Evolutionary conservation across 2,797 vertebrate species (phyloP), one percentile per base, ranked within the genome.

Genomic region (Sebastolobus altivelis): DNA sequence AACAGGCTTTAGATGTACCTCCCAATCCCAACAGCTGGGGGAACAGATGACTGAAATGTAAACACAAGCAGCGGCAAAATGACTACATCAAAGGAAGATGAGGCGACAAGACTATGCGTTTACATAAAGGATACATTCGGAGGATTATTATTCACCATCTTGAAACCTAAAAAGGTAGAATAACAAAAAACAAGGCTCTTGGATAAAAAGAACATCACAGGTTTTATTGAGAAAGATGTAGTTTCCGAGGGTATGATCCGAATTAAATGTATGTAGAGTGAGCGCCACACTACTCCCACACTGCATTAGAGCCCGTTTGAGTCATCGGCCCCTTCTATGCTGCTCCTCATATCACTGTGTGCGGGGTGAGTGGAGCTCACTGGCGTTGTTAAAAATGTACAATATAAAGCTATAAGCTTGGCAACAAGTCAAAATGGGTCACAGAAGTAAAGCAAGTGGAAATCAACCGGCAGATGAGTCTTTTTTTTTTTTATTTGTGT

Each of bases 141-240:
- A 69, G 33, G 52, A 59, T 65, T 49, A 37, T 56, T 20, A n/a
- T 25, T 54, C 33, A 55, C 25, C 9, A 58, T 58, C 35, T 35
- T 16, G 14, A 40, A 62, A 79, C 81, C 54, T 31, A 10, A 38
- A 40, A 79, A 65, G 75, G 60, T 27, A 75, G 82, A 82, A 59
- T 66, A 72, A 84, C 22, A 81, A 78, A 80, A 82, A 73, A 72
- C 55, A 74, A 68, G 40, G 12, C 67, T 59, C 43, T 65, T 85
- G 8, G n/a, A 27, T 25, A 52, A 84, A 86, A 86, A 88, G 65
- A 80, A 85, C 65, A 80, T 82, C 20, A 85, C 54, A 75, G 68
- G 79, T 83, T 91, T 95, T 96, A 95, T 95, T 95, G 86, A 88
- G 83, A 75, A 87, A 84, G 59, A 77, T 55, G 56, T 80, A 65